Conservation (phyloP, 2,113 vertebrate genomes). For the Rhipidura dahli region DNA sequence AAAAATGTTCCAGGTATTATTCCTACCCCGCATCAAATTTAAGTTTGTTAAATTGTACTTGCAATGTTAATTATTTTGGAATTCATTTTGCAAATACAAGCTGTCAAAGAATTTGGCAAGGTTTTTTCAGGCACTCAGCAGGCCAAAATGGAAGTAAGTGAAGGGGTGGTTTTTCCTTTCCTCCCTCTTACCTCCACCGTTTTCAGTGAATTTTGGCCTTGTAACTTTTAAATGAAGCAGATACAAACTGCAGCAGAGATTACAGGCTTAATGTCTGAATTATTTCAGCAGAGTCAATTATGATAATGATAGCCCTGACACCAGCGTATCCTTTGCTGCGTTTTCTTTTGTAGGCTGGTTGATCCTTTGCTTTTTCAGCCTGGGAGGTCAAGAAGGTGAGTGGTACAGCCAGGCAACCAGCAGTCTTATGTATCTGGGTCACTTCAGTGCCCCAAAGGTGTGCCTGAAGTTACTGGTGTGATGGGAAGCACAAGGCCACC, state of each 20-base stretch:
- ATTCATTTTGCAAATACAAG: background rate
- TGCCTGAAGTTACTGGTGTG: background rate
- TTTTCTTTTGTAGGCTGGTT: background rate
- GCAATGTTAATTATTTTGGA: constrained; percentile 18
- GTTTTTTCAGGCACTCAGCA: background rate
- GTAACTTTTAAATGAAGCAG: constrained; percentile 14
- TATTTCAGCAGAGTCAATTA: background rate
- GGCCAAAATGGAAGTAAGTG: background rate
- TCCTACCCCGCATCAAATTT: background rate
- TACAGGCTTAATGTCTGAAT: constrained; percentile 28
- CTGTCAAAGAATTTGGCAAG: background rate
- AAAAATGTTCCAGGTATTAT: constrained; percentile 39
- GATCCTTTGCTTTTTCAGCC: constrained; percentile 6
- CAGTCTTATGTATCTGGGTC: background rate
- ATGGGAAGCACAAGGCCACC: background rate
- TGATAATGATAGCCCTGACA: constrained; percentile 12
- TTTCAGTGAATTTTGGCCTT: constrained; percentile 15
- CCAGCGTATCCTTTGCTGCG: background rate
- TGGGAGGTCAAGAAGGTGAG: constrained; percentile 32
- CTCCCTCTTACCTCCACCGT: background rate
- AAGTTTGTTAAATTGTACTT: background rate
- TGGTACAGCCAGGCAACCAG: constrained; percentile 11
- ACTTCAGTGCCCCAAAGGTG: background rate
- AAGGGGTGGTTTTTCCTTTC: background rate
- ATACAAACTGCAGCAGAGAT: constrained; percentile 20